phyloP scores from a whole-genome alignment of 2,888 invertebrate genomes.

The Aelia acuminata region DNA sequence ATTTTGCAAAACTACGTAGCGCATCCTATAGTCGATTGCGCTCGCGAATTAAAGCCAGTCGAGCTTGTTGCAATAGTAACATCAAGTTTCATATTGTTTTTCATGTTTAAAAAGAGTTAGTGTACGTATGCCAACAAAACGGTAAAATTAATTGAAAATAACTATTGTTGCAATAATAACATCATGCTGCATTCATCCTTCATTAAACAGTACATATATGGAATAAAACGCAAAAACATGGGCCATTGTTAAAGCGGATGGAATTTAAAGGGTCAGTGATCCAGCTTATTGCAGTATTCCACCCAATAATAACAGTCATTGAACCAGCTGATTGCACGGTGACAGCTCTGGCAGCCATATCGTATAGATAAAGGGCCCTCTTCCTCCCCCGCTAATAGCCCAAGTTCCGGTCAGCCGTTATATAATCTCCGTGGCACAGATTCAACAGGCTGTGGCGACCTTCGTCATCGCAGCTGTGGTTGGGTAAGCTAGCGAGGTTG shows the following conservation, averaged over 20 bases:
- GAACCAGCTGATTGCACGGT: background rate
- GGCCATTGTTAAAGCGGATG: background rate
- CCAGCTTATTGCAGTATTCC: background rate
- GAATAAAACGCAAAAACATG: background rate
- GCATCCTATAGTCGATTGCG: too few relatives aligned
- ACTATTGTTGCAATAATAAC: background rate
- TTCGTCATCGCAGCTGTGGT: background rate
- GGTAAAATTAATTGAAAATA: background rate
- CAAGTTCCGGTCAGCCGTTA: conserved; percentile 36
- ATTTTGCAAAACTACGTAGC: too few relatives aligned
- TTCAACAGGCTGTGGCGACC: conserved; percentile 3
- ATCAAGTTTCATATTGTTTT: too few relatives aligned
- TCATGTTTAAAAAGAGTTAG: too few relatives aligned
- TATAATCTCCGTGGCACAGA: conserved; percentile 2
- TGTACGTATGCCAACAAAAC: too few relatives aligned
- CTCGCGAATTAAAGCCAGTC: too few relatives aligned
- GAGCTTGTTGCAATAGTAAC: too few relatives aligned
- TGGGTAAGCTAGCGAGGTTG: background rate
- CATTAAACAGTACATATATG: background rate
- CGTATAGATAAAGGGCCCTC: background rate
- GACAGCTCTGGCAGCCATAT: background rate
- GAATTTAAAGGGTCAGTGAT: background rate
- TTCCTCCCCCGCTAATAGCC: background rate
- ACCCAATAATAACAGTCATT: background rate
- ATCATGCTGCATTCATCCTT: background rate